Evolutionary conservation across 1,140 invertebrate genomes (phyloP).

Genomic region (Hypothenemus hampei): DNA sequence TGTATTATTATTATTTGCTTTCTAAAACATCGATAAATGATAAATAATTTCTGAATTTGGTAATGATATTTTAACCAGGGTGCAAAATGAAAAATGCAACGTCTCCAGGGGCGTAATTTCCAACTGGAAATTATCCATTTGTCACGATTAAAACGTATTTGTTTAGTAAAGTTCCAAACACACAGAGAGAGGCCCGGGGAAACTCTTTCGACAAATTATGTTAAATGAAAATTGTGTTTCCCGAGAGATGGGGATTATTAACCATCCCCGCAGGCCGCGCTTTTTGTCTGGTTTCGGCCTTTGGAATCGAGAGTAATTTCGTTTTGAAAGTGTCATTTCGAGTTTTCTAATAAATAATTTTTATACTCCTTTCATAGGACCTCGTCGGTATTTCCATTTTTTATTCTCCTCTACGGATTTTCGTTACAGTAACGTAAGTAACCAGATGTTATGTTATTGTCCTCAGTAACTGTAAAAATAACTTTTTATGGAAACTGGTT

Average conservation of each 20-base stretch:
- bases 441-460: not conserved
- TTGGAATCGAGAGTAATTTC: not conserved
- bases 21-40: too few species aligned
- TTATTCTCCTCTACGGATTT: too few species aligned
- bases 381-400: too few species aligned
- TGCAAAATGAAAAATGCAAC: too few species aligned
- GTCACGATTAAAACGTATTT: conserved; percentile 26
- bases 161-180: conserved; percentile 10
- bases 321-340: not conserved
- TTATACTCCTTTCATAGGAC: too few species aligned
- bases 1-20: too few species aligned
- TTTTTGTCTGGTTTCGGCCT: conserved; percentile 6
- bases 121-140: too few species aligned
- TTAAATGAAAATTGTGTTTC: conserved; percentile 29
- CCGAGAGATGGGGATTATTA: conserved; percentile 1
- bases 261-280: conserved; percentile 5
- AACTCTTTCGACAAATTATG: conserved; percentile 29
- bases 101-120: too few species aligned
- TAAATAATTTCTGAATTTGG: too few species aligned
- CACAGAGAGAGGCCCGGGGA: conserved; percentile 7
- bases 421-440: too few species aligned
- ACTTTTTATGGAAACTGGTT: not conserved
- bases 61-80: too few species aligned
- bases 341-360: too few species aligned
- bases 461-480: not conserved